These are phyloP conservation scores for Geococcyx californianus DNA, from an alignment of 2,113 vertebrate genomes.

Conservation along the genomic window DNA sequence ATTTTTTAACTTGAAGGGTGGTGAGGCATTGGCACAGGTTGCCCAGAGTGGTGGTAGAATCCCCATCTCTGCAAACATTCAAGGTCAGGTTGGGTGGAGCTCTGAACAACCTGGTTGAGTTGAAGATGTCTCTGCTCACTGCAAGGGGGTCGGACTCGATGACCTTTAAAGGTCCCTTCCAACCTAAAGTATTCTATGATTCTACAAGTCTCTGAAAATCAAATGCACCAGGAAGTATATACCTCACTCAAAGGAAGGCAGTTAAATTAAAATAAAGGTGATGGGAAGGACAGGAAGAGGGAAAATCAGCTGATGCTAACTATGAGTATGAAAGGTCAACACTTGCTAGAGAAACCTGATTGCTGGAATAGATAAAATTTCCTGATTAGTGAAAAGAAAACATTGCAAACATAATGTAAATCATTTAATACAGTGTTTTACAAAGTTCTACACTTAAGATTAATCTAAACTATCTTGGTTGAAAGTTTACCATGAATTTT, in stretches of 20 bases:
- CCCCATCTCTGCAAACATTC: too few species aligned
- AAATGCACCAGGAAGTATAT: background rate
- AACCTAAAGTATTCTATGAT: too few species aligned
- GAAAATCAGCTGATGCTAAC: background rate
- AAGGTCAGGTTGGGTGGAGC: too few species aligned
- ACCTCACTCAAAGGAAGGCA: background rate
- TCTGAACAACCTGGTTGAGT: too few species aligned
- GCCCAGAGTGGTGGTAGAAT: too few species aligned
- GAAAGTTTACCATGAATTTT: background rate
- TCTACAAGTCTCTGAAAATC: background rate
- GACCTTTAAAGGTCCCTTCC: too few species aligned
- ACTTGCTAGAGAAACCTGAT: background rate
- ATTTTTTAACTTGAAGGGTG: too few species aligned
- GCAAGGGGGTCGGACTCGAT: too few species aligned
- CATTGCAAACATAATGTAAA: background rate
- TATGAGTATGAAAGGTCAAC: background rate
- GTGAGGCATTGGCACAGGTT: too few species aligned
- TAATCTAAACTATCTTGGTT: background rate
- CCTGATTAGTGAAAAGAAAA: background rate
- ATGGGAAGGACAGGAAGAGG: background rate
- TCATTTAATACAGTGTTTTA: background rate
- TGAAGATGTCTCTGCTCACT: too few species aligned
- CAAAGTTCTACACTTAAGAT: background rate
- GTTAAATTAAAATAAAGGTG: background rate
- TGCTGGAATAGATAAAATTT: background rate